Evolutionary conservation across 2,797 vertebrate genomes (phyloP).

Genomic region (Rhinichthys osculus): DNA sequence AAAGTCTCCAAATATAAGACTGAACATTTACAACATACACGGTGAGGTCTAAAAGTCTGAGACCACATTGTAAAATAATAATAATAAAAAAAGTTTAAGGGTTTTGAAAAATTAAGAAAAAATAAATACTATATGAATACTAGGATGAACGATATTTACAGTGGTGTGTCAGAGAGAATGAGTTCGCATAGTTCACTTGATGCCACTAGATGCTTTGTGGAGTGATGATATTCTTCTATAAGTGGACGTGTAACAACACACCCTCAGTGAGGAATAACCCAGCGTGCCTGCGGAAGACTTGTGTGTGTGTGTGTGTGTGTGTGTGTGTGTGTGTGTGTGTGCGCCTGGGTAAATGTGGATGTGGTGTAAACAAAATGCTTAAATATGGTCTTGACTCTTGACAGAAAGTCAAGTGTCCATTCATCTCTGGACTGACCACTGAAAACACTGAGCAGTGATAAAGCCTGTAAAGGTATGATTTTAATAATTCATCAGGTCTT

Average conservation of each 20-base stretch:
- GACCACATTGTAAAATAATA: no score
- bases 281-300: slow-evolving; percentile 52
- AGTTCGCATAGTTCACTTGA: slow-evolving; percentile 21
- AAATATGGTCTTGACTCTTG: slow-evolving; percentile 54
- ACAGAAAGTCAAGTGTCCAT: slow-evolving; percentile 29
- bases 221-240: slow-evolving; percentile 62
- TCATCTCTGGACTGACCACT: slow-evolving; percentile 19
- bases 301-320: slow-evolving; percentile 44
- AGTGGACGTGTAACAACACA: slow-evolving; percentile 62
- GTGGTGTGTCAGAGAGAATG: neutral
- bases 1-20: neutral
- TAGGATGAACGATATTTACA: neutral
- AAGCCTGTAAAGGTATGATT: slow-evolving; percentile 58
- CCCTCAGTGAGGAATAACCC: slow-evolving; percentile 52
- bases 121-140: neutral
- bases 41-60: no score
- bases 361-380: slow-evolving; percentile 54
- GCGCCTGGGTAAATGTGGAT: neutral
- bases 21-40: neutral
- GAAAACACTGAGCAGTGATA: slow-evolving; percentile 30
- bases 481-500: slow-evolving; percentile 63
- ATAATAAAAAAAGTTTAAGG: no score
- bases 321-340: neutral
- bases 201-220: slow-evolving; percentile 39
- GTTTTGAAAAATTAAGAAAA: neutral